Evolutionary conservation across 2,888 invertebrate species (phyloP).

Genomic region (Lypha dubia): DNA sequence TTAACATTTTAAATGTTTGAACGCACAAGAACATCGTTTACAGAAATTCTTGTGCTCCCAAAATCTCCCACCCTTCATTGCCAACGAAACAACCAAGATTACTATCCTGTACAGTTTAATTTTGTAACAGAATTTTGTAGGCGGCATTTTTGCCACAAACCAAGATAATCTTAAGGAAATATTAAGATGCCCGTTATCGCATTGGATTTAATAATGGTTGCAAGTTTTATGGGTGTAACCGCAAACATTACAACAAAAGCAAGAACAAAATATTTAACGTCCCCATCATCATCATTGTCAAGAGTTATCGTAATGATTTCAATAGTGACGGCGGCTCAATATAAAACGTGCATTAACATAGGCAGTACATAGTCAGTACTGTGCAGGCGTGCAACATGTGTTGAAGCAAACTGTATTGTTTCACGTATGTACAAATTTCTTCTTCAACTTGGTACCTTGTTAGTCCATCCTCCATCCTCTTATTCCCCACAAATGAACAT

Average conservation of each 20-base stretch:
- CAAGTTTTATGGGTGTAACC: constrained; percentile 61
- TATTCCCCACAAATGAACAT: constrained; percentile 8
- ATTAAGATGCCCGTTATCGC: constrained; percentile 48
- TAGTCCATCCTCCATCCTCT: constrained; percentile 21
- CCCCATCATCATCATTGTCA: constrained; percentile 26
- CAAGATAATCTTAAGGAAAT: constrained; percentile 33
- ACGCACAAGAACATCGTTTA: constrained; percentile 14
- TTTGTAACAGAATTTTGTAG: constrained; percentile 20
- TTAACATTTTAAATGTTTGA: constrained; percentile 54
- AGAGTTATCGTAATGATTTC: constrained; percentile 8
- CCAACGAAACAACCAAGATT: not conserved
- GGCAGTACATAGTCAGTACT: not conserved
- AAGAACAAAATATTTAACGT: constrained; percentile 47
- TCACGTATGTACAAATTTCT: constrained; percentile 8
- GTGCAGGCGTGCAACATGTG: constrained; percentile 42
- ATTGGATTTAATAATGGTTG: constrained; percentile 56
- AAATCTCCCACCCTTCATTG: not conserved
- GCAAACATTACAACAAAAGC: constrained; percentile 52
- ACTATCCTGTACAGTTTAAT: not conserved
- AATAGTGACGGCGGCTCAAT: constrained; percentile 52
- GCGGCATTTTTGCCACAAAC: constrained; percentile 36
- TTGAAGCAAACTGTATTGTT: constrained; percentile 29
- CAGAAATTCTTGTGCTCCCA: not conserved
- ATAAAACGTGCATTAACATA: constrained; percentile 33
- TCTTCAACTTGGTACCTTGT: constrained; percentile 30